Base-by-base conservation (phyloP, 2,113 vertebrate species). In the Eira barbara region DNA sequence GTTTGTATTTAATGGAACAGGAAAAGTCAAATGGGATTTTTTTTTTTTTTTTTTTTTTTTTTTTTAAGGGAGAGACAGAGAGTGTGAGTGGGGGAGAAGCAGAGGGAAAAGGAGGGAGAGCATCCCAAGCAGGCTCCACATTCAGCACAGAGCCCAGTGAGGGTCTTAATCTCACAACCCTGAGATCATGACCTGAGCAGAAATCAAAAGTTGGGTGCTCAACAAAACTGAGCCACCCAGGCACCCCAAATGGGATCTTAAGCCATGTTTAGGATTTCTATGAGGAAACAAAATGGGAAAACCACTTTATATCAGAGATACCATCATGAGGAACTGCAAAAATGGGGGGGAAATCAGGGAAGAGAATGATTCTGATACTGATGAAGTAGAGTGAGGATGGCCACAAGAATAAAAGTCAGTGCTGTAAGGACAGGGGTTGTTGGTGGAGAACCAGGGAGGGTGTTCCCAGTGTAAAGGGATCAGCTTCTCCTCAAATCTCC, bases 401-500 rank as follows among this genome's bases (percentile, higher is more conserved):
- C 36, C 18, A 3, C 15, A 7, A 49, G 17, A 80, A 45, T 59
- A 76, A 42, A 1, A 0, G 49, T 73, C 36, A 45, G 36, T 10
- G 0, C 29, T 13, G 0, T 4, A 11, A 13, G 1, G 34, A 11
- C 6, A 12, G 1, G 7, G n/a, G 4, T 2, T 20, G 13, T 36
- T 1, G 17, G 23, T 25, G 9, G 57, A 21, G 21, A 27, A 11
- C 2, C 11, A 2, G 4, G 57, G 89, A 55, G 29, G 57, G 5
- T 0, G 1, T n/a, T 27, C 55, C 6, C 7, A 31, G 12, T 57
- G 4, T 21, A 18, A 84, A 34, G 34, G n/a, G 3, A 0, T 63
- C 55, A 69, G 2, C 42, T 92, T 31, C 2, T 49, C 11, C 21
- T 87, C 55, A 45, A 29, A 36, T 71, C 52, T 71, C 88, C 67